These are phyloP conservation scores for Pemphredon lugubris DNA, from an alignment of 2,888 invertebrate species.

Conservation along the genomic window DNA sequence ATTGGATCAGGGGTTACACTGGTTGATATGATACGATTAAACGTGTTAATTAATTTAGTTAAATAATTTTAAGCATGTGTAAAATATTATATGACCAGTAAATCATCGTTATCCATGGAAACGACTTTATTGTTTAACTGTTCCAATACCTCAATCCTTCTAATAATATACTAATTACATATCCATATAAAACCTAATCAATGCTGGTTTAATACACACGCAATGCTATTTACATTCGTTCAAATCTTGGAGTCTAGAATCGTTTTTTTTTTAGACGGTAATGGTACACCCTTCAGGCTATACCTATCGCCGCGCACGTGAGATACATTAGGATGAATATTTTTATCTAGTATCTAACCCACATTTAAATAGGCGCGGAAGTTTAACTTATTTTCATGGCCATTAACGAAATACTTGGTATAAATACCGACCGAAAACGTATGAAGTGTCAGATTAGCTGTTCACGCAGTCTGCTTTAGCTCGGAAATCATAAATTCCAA, in stretches of 20 bases:
- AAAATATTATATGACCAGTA: no score
- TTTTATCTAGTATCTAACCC: slow-evolving; percentile 63
- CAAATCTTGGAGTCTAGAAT: slow-evolving; percentile 19
- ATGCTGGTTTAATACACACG: no score
- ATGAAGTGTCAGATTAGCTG: slow-evolving; percentile 18
- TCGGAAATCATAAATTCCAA: not conserved
- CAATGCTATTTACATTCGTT: not conserved
- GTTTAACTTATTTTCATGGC: slow-evolving; percentile 42
- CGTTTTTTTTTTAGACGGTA: slow-evolving; percentile 20
- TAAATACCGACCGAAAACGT: slow-evolving; percentile 37
- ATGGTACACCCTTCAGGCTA: slow-evolving; percentile 41
- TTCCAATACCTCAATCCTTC: no score
- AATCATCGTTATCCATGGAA: no score
- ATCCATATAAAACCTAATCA: no score
- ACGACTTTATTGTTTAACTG: no score
- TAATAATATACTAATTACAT: no score
- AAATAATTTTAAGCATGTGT: no score
- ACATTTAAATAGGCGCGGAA: slow-evolving; percentile 64
- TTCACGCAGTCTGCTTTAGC: slow-evolving; percentile 12
- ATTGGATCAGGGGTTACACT: slow-evolving; percentile 74
- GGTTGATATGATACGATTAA: not conserved
- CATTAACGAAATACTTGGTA: slow-evolving; percentile 37
- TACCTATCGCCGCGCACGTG: slow-evolving; percentile 56
- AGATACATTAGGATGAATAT: slow-evolving; percentile 66
- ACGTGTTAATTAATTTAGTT: slow-evolving; percentile 5